These are phyloP conservation scores for Melanargia galathea DNA, from an alignment of 2,888 invertebrate genomes.

Conservation along the genomic window DNA sequence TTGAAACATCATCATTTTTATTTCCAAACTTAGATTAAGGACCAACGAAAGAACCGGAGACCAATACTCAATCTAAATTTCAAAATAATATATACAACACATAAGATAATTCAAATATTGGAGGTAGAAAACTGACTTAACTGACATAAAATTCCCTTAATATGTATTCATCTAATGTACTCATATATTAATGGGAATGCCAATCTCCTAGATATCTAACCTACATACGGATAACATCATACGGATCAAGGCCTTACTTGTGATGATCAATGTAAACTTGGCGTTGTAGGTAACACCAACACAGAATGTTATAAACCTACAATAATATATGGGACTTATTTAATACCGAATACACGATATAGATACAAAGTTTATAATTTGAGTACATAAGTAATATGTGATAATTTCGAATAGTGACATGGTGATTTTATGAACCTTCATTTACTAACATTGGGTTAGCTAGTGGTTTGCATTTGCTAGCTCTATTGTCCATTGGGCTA, in stretches of 20 bases:
- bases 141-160: too few species aligned
- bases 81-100: not conserved
- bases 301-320: conserved; percentile 8
- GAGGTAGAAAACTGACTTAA: not conserved
- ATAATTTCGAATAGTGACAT: not conserved
- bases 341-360: too few species aligned
- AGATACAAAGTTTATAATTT: not conserved
- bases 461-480: not conserved
- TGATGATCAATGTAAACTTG: not conserved
- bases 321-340: too few species aligned
- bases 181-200: not conserved
- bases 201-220: conserved; percentile 6
- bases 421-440: not conserved
- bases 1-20: not conserved
- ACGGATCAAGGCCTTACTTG: conserved; percentile 14
- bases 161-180: too few species aligned
- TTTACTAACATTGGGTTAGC: conserved; percentile 2
- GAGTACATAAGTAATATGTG: not conserved
- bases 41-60: too few species aligned
- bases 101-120: not conserved
- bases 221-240: not conserved
- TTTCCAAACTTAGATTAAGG: not conserved
- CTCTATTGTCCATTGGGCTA: conserved; percentile 28
- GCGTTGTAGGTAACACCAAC: not conserved
- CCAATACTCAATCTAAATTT: too few species aligned